Base-by-base conservation (phyloP, 2,888 invertebrate species). In the Lymantria monacha region DNA sequence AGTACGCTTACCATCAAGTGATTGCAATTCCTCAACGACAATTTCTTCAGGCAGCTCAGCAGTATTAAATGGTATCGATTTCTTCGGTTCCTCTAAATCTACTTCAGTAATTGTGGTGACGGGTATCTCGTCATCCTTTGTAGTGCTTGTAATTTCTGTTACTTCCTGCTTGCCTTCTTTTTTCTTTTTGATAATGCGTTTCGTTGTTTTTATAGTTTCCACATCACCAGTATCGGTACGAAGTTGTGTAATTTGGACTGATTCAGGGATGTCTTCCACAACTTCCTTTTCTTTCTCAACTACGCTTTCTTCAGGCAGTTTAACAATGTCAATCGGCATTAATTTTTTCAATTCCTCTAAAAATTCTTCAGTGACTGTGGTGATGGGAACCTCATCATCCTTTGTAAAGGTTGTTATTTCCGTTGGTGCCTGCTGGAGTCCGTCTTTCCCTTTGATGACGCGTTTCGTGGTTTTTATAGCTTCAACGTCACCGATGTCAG, bases 141-240 rank as follows among this genome's bases (percentile, higher is more conserved):
- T 76, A 14, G 84, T 73, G 13, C 90, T 91, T 2, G 83, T 74
- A 30, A 83, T 84, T 69, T 86, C 86, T 2, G 92, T 87, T 41
- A 86, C 75, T 62, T 90, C 89, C 54, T 83, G 72, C 51, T 89
- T 88, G 0, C 72, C 70, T 0, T 86, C 91, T 44, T 81, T 83
- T 72, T 79, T 54, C 71, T 73, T 55, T 53, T 64, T 55, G 14
- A 74, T 68, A 41, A 70, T 55, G 7, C 69, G 66, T 54, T 58
- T 61, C 10, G 85, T 90, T 0, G 78, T 80, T 3, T 74, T 80
- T 0, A 38, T 76, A 63, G 42, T 85, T 76, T 66, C 85, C 76
- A 33, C 82, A 79, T 22, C 85, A 57, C 44, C 81, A n/a, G 68
- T 60, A 31, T 76, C 74, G 7, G 58, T 49, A n/a, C 45, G 47